These are phyloP conservation scores for Drosophila affinis DNA, from an alignment of 2,888 invertebrate species.

Conservation along the genomic window DNA sequence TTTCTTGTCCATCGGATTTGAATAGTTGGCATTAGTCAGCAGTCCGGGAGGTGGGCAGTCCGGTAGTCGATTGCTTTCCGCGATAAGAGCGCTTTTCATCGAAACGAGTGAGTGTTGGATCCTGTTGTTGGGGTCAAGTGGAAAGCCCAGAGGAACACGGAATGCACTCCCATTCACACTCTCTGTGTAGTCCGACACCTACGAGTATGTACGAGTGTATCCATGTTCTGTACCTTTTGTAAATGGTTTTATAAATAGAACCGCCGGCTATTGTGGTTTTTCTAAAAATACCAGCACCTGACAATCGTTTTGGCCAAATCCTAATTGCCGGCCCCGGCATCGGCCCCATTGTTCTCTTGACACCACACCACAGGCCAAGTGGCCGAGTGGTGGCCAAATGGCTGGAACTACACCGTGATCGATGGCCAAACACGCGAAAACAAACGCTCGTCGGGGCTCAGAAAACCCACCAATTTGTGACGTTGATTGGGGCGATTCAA, in stretches of 20 bases:
- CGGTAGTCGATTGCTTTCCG: slow-evolving; percentile 8
- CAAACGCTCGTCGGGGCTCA: not conserved
- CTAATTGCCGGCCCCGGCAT: slow-evolving; percentile 38
- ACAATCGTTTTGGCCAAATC: slow-evolving; percentile 42
- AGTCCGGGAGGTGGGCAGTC: not conserved
- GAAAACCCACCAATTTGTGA: slow-evolving; percentile 66
- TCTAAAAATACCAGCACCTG: slow-evolving; percentile 65
- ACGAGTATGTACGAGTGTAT: slow-evolving; percentile 5
- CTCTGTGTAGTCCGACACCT: slow-evolving; percentile 7
- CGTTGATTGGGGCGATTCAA: slow-evolving; percentile 64
- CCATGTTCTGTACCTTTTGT: slow-evolving; percentile 35
- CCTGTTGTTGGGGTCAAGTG: slow-evolving; percentile 27
- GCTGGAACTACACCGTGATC: slow-evolving; percentile 40
- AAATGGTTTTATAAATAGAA: slow-evolving; percentile 69
- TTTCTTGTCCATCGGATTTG: not conserved
- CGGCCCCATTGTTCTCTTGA: slow-evolving; percentile 36
- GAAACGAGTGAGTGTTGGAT: slow-evolving; percentile 17
- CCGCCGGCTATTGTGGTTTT: slow-evolving; percentile 66
- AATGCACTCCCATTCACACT: slow-evolving; percentile 9
- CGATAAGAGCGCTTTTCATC: slow-evolving; percentile 23
- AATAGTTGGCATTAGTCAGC: slow-evolving; percentile 19
- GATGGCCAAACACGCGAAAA: slow-evolving; percentile 41
- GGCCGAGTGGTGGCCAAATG: slow-evolving; percentile 55
- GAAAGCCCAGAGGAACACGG: slow-evolving; percentile 29
- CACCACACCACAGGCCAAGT: slow-evolving; percentile 40